These are phyloP conservation scores for Melanotaenia parkinsoni DNA, from an alignment of 2,797 vertebrate genomes.

Conservation along the genomic window DNA sequence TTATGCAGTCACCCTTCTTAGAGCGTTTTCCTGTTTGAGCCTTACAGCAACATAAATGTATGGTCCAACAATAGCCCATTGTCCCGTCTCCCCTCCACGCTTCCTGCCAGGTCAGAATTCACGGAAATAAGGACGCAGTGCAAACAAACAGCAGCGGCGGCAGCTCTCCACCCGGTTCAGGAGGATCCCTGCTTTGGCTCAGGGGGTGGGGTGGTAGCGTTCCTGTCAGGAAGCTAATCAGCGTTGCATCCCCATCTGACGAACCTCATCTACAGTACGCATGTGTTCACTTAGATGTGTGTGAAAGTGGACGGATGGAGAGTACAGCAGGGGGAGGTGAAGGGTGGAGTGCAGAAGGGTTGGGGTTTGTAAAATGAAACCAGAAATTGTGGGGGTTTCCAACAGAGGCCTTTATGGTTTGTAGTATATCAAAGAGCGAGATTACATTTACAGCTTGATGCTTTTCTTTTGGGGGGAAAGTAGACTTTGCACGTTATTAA, in stretches of 20 bases:
- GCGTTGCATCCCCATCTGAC: slow-evolving; percentile 61
- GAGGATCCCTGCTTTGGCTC: slow-evolving; percentile 58
- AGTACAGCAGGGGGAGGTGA: slow-evolving; percentile 32
- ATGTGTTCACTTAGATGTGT: slow-evolving; percentile 7
- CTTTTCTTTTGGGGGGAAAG: slow-evolving; percentile 46
- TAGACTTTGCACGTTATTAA: slow-evolving; percentile 30
- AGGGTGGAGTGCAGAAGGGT: slow-evolving; percentile 37
- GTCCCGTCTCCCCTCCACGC: slow-evolving; percentile 74
- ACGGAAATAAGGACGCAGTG: slow-evolving; percentile 84
- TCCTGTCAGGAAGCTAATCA: slow-evolving; percentile 82
- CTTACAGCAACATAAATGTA: slow-evolving; percentile 69
- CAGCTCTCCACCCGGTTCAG: slow-evolving; percentile 67
- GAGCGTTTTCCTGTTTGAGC: slow-evolving; percentile 80
- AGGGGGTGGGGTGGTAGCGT: slow-evolving; percentile 42
- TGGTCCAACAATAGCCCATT: slow-evolving; percentile 84
- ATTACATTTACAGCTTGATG: slow-evolving; percentile 38
- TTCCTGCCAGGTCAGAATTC: slow-evolving; percentile 86
- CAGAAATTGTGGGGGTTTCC: slow-evolving; percentile 65
- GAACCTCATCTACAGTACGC: slow-evolving; percentile 20
- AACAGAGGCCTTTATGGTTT: slow-evolving; percentile 45
- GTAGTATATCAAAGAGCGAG: slow-evolving; percentile 39
- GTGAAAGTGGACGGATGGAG: slow-evolving; percentile 40
- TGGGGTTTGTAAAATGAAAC: slow-evolving; percentile 53
- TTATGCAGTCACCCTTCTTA: slow-evolving; percentile 48
- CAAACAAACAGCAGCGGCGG: slow-evolving; percentile 83